phyloP scores from a whole-genome alignment of 2,797 vertebrate genomes.

The Aphelocoma californica region DNA sequence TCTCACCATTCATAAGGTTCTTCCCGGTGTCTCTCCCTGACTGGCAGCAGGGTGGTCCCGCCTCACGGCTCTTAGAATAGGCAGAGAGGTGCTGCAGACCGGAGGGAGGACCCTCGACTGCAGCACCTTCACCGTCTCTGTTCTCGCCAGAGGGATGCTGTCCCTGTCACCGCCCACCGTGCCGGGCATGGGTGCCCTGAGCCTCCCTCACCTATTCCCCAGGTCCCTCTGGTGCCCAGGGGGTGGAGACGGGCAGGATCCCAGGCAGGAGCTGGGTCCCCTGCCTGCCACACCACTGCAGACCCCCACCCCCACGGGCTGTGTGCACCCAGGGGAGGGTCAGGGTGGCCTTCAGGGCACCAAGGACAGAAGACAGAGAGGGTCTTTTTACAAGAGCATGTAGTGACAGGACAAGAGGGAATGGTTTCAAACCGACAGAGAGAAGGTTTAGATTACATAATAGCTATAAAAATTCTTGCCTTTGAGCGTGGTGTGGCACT shows the following conservation, averaged over 20 bases:
- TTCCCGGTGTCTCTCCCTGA: neutral
- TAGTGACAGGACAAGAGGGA: neutral
- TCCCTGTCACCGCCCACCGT: accelerated
- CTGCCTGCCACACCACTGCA: neutral
- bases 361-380: slow-evolving; percentile 35
- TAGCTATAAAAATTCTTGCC: neutral
- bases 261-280: neutral
- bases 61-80: neutral
- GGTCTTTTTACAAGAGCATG: neutral
- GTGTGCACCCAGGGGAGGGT: slow-evolving; percentile 71
- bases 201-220: neutral
- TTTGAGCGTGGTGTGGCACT: neutral
- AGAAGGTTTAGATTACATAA: neutral
- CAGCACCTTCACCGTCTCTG: neutral
- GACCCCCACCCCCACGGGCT: slow-evolving; percentile 1
- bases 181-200: neutral
- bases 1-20: neutral
- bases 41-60: neutral
- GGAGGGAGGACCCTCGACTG: slow-evolving; percentile 37
- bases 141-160: neutral
- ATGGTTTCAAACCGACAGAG: neutral
- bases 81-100: neutral
- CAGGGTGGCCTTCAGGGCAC: slow-evolving; percentile 68
- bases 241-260: neutral
- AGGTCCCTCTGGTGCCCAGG: neutral